These are phyloP conservation scores for Oryzias woworae DNA, from an alignment of 2,113 vertebrate genomes.

Conservation along the genomic window DNA sequence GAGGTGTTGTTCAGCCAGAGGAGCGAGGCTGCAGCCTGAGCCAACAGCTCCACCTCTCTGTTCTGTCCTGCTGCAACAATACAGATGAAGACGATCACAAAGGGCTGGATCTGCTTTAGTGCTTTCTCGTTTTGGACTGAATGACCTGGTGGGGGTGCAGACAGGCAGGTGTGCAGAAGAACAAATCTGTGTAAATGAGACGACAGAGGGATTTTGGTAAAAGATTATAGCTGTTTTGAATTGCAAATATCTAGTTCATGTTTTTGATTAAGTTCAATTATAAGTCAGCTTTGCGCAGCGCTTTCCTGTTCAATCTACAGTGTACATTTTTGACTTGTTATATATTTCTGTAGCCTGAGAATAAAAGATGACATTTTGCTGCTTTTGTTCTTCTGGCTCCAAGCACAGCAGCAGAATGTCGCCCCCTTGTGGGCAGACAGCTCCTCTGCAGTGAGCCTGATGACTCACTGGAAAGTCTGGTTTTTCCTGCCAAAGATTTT, in stretches of 20 bases:
- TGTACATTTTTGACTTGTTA: slow-evolving; percentile 38
- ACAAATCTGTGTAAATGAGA: too few relatives aligned
- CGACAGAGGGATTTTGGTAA: too few relatives aligned
- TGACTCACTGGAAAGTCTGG: not conserved
- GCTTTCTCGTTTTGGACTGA: not conserved
- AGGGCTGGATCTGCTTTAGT: slow-evolving; percentile 9
- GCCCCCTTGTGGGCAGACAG: slow-evolving; percentile 54
- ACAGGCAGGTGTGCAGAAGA: too few relatives aligned
- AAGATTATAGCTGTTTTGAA: too few relatives aligned
- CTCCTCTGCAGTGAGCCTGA: slow-evolving; percentile 19
- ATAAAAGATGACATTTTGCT: slow-evolving; percentile 37
- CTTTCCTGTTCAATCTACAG: slow-evolving; percentile 3
- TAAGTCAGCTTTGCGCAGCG: slow-evolving; percentile 18
- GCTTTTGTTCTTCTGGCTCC: slow-evolving; percentile 9
- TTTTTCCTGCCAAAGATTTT: not conserved
- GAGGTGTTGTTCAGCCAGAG: slow-evolving; percentile 79
- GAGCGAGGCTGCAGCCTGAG: slow-evolving; percentile 75
- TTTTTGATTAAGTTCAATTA: not conserved
- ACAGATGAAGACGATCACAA: slow-evolving; percentile 24
- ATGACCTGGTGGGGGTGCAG: too few relatives aligned
- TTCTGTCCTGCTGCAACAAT: not conserved
- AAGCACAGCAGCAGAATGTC: slow-evolving; percentile 11
- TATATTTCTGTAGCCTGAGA: slow-evolving; percentile 24
- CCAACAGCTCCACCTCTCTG: not conserved
- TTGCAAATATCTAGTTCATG: too few relatives aligned